Percentiles rank a stretch among this genome's conserved stretches.
phyloP scores from a whole-genome alignment of 2,888 invertebrate genomes.

The Gandaritis pyraliata region DNA sequence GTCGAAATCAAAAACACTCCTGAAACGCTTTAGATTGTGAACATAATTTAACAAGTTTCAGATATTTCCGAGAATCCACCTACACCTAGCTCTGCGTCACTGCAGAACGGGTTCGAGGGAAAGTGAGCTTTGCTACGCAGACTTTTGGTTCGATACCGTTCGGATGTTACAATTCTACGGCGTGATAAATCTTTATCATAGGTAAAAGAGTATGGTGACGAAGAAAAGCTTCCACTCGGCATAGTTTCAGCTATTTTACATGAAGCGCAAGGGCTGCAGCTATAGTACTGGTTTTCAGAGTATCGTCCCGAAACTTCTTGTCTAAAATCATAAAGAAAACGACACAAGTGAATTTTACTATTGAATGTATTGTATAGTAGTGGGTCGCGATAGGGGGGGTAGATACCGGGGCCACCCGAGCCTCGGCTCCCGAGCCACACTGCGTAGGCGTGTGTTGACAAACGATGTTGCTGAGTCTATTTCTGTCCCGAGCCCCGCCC shows the following conservation, averaged over 20 bases:
- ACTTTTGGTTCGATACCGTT: background rate
- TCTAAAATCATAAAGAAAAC: background rate
- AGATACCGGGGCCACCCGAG: constrained; percentile 43
- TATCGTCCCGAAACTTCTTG: too few relatives aligned
- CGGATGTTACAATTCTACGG: background rate
- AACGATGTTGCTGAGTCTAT: constrained; percentile 76
- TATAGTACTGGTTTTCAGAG: too few relatives aligned
- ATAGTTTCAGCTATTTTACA: too few relatives aligned
- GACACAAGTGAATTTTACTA: background rate
- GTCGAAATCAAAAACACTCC: constrained; percentile 40
- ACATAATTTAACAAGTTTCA: constrained; percentile 48
- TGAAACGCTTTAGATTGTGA: constrained; percentile 47
- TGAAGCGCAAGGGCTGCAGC: too few relatives aligned
- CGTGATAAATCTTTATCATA: too few relatives aligned
- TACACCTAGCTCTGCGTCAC: constrained; percentile 9
- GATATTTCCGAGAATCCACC: constrained; percentile 39
- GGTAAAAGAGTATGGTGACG: too few relatives aligned
- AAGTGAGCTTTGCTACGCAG: constrained; percentile 2
- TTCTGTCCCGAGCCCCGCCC: constrained; percentile 67
- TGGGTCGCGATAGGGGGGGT: constrained; percentile 10
- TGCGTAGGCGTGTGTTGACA: constrained; percentile 82
- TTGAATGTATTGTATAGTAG: background rate
- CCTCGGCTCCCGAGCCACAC: constrained; percentile 48
- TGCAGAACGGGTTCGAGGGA: background rate
- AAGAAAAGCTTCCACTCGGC: too few relatives aligned